Conservation (phyloP, 2,888 invertebrate species). For the Sabellastarte sp. region DNA sequence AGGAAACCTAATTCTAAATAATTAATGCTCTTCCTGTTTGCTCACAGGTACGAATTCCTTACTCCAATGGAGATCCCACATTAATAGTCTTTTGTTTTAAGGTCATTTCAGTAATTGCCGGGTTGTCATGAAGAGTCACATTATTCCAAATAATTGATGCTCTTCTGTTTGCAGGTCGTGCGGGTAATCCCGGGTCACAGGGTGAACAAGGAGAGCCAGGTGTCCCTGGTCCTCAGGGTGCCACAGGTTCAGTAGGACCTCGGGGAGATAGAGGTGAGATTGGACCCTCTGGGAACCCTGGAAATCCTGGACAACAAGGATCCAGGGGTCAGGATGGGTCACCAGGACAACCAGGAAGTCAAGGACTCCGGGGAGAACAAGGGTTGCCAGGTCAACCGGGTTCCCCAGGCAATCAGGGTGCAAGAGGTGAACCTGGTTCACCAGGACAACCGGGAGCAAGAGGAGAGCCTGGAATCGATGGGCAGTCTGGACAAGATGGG, state of each 20-base stretch:
- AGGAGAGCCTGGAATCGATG: constrained; percentile 18
- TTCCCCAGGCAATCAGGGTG: constrained; percentile 6
- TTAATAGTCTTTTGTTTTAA: too few relatives aligned
- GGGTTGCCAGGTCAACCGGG: constrained; percentile 7
- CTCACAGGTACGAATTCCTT: too few relatives aligned
- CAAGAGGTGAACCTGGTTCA: constrained; percentile 13
- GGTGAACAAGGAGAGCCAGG: constrained; percentile 21
- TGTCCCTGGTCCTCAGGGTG: not conserved
- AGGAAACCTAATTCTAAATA: too few relatives aligned
- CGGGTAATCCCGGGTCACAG: constrained; percentile 9
- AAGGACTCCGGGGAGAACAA: not conserved
- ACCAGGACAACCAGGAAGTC: constrained; percentile 3
- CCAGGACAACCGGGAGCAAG: constrained; percentile 11
- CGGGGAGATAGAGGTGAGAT: not conserved
- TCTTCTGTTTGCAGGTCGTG: not conserved
- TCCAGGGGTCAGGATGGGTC: constrained; percentile 6
- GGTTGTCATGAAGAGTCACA: too few relatives aligned
- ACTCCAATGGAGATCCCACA: too few relatives aligned
- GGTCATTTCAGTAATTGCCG: too few relatives aligned
- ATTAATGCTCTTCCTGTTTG: too few relatives aligned
- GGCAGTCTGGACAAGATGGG: constrained; percentile 13
- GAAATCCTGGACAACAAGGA: constrained; percentile 22
- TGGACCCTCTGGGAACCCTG: constrained; percentile 19
- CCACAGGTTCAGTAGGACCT: constrained; percentile 8
- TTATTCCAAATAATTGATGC: too few relatives aligned